Evolutionary conservation across 2,113 vertebrate species (phyloP), one percentile per base, ranked within the genome.

Genomic region (Nesoenas mayeri): DNA sequence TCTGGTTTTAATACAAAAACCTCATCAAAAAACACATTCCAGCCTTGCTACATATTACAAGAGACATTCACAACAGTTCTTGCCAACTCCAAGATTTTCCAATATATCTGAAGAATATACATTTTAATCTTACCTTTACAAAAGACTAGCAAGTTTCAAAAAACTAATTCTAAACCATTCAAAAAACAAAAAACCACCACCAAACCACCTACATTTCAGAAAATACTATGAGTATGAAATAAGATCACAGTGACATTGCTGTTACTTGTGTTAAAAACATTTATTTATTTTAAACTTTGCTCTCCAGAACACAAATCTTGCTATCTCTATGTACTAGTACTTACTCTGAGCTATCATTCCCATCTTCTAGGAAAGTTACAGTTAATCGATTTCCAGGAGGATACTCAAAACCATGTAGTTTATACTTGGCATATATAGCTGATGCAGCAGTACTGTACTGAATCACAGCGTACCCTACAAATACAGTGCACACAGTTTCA

Each of bases 361-460:
- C 99, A 54, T 99, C 99, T 25, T 99, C 99, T 28, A 99, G 91
- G 91, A 98, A 99, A 88, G 97, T 95, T 22, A 99, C 98, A 15
- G 96, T 98, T 64, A 99, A 97, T 20, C 98, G 97, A 97, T 99
- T 99, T 66, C 99, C 99, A 62, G 99, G 99, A n/a, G 99, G 99
- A 94, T 99, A 99, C 84, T 99, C 99, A 97, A 99, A 99, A 8
- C 99, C 99, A 1, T 99, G 98, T 21, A 99, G 97, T 85, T 99
- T 99, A 86, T 99, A 98, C 86, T 99, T 99, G 94, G 99, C 99
- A 79, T 99, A 99, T 87, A 99, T 98, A 5, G 99, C 98, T n/a
- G 99, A 99, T 6, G 99, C 99, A 74, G 98, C 97, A 80, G 98
- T 99, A 90, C 98, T 99, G 97, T 99, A 99, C 61, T 99, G 99